Percentiles rank a stretch among this genome's conserved stretches.
These are phyloP conservation scores for Zaprionus davidi DNA, from an alignment of 1,140 invertebrate genomes.

Conservation along the genomic window DNA sequence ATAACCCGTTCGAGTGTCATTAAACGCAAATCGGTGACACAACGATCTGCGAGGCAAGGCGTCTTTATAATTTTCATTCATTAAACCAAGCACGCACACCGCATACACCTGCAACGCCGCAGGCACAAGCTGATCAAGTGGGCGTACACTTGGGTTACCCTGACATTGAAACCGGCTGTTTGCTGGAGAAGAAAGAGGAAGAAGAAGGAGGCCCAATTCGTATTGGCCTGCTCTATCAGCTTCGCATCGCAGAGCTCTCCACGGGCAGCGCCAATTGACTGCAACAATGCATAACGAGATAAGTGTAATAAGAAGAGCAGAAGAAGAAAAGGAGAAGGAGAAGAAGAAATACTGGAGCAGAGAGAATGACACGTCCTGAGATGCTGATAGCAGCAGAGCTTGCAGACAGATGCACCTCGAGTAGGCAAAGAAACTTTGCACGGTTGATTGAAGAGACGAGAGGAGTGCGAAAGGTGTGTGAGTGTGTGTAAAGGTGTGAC, in stretches of 20 bases:
- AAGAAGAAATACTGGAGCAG: neutral
- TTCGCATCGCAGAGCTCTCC: slow-evolving; percentile 47
- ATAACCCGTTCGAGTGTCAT: slow-evolving; percentile 74
- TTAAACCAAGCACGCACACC: slow-evolving; percentile 35
- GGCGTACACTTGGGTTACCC: slow-evolving; percentile 1
- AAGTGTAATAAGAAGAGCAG: slow-evolving; percentile 68
- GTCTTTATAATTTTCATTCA: slow-evolving; percentile 69
- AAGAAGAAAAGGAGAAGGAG: slow-evolving; percentile 14
- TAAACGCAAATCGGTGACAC: slow-evolving; percentile 56
- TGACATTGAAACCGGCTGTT: slow-evolving; percentile 60
- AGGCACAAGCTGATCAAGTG: neutral
- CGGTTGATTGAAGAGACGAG: neutral
- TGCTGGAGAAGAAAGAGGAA: neutral
- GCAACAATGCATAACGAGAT: slow-evolving; percentile 75
- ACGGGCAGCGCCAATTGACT: slow-evolving; percentile 30
- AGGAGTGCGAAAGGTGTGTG: neutral
- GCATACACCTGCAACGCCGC: slow-evolving; percentile 40
- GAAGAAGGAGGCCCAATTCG: neutral
- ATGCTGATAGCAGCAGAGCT: slow-evolving; percentile 9
- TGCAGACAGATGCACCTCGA: neutral
- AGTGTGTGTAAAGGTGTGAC: neutral
- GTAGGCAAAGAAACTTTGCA: neutral
- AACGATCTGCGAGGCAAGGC: slow-evolving; percentile 26
- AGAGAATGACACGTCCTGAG: slow-evolving; percentile 1
- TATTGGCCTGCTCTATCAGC: slow-evolving; percentile 63